These are phyloP conservation scores for Lasioglossum pauxillum DNA, from an alignment of 2,888 invertebrate genomes.

Conservation along the genomic window DNA sequence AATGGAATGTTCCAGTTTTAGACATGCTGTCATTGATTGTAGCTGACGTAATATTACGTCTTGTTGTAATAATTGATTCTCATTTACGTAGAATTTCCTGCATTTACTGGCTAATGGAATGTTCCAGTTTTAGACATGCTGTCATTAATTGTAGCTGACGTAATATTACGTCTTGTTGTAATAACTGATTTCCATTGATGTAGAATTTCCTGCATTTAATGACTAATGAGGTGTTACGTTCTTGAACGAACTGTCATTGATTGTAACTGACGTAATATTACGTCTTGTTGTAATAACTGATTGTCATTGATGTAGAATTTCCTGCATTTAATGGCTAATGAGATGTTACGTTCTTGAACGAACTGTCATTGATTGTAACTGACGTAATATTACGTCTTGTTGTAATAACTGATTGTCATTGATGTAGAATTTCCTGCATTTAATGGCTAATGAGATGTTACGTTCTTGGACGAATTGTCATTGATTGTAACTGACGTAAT, in stretches of 20 bases:
- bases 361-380: rapidly evolving
- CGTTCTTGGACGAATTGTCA: too few relatives aligned
- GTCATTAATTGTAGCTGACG: background rate
- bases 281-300: background rate
- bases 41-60: background rate
- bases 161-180: background rate
- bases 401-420: background rate
- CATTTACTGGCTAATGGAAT: background rate
- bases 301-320: background rate
- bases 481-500: background rate
- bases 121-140: background rate
- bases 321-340: background rate
- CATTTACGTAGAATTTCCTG: background rate
- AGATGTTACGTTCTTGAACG: too few relatives aligned
- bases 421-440: too few relatives aligned
- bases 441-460: too few relatives aligned
- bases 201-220: too few relatives aligned
- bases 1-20: too few relatives aligned
- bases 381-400: background rate
- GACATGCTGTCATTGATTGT: background rate
- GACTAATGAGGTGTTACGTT: too few relatives aligned
- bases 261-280: background rate
- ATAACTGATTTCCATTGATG: too few relatives aligned
- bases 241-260: too few relatives aligned
- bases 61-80: too few relatives aligned